Evolutionary conservation across 1,140 invertebrate species (phyloP), one percentile per base, ranked within the genome.

Genomic region (Hycleus phaleratus): DNA sequence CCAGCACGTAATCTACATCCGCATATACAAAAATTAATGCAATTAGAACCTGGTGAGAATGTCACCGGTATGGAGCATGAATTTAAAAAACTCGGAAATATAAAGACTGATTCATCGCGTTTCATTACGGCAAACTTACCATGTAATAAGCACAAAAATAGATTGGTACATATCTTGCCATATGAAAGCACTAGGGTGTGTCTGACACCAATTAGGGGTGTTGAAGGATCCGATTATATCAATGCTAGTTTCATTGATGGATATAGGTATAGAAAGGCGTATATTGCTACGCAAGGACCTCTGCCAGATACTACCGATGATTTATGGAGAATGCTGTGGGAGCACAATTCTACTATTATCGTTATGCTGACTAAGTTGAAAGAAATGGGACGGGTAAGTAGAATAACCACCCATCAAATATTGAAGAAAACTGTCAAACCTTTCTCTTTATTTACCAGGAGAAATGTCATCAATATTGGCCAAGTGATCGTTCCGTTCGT

Each of bases 261-360:
- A 0, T 94, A 93, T 74, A 82, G 72, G 39, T 95, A 94, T 75
- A 83, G 92, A 18, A 87, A 85, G 56, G 95, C 95, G 2, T 99
- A 99, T 69, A 96, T 99, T 59, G 97, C 97, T 0, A 97, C 97
- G 4, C 97, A 99, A 78, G 96, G 95, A 7, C 97, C 97, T 0
- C 76, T 98, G 10, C 84, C 85, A 25, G 93, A 98, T 64, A 99
- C 97, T 0, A 93, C 93, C 0, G 94, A 97, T 65, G 97, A 99
- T 72, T 95, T 99, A 68, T 99, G 97, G 97, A 81, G 97, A 60
- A 98, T 98, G 96, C 78, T 99, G n/a, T 99, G 97, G 97, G 96
- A 99, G 73, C 95, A 99, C 72, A 98, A 99, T 75, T 98, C 95
- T 0, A 98, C 94, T 4, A 99, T 99, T 73, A 89, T 99, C 39